Evolutionary conservation across 1,140 invertebrate genomes (phyloP).

Genomic region (Pinna nobilis): DNA sequence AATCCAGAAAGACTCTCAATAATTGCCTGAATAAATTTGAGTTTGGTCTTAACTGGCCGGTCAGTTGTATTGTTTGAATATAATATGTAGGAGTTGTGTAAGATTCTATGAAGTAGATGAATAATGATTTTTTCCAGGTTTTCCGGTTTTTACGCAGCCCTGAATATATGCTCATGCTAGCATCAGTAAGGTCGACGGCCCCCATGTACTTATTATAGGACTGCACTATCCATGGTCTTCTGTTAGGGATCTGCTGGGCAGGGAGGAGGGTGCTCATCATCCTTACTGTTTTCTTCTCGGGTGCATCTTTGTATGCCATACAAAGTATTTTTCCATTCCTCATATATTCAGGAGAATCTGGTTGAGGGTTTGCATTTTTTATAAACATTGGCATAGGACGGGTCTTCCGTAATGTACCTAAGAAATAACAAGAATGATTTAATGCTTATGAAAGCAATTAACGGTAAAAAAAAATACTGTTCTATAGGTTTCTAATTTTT

Average conservation of each 20-base stretch:
- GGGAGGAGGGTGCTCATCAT: not conserved
- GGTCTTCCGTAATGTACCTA: not conserved
- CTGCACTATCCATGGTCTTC: not conserved
- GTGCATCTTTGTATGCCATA: not conserved
- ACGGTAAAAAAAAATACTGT: not conserved
- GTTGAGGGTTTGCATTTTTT: not conserved
- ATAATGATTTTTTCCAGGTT: not conserved
- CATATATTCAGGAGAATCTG: not conserved
- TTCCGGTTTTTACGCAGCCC: not conserved
- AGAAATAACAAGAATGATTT: not conserved
- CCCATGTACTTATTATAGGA: conserved; percentile 7
- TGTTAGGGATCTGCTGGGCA: not conserved
- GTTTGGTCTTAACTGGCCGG: not conserved
- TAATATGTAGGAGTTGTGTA: not conserved
- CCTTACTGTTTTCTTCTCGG: not conserved
- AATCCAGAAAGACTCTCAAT: too few relatives aligned
- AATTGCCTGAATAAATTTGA: not conserved
- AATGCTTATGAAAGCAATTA: not conserved
- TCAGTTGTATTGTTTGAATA: conserved; percentile 2
- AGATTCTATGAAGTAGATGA: not conserved
- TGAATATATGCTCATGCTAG: not conserved
- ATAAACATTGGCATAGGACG: not conserved
- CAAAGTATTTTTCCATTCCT: not conserved
- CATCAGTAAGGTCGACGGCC: not conserved
- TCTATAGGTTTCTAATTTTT: not conserved